Evolutionary conservation across 2,113 vertebrate genomes (phyloP).

Genomic region (Todiramphus saurophagus): DNA sequence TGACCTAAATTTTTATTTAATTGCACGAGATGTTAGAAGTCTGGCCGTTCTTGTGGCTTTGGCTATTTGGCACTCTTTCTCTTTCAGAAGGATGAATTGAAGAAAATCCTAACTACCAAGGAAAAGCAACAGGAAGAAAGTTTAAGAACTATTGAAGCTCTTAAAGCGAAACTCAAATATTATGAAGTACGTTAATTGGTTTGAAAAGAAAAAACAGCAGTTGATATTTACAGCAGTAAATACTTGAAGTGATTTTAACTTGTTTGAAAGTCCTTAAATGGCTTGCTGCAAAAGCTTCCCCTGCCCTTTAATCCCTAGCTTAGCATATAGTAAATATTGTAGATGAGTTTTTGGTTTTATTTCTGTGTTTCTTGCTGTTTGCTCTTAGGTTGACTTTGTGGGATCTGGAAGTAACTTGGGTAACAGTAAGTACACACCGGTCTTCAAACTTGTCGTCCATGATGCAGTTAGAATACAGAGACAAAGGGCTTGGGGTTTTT

Average conservation of each 20-base stretch:
- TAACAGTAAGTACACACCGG: slow-evolving; percentile 59
- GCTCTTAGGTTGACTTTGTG: slow-evolving; percentile 67
- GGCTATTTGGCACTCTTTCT: neutral
- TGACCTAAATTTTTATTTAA: too few relatives aligned
- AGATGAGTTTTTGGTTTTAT: neutral
- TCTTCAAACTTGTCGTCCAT: neutral
- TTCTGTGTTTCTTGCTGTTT: neutral
- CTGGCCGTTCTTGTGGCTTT: neutral
- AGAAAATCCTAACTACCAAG: slow-evolving; percentile 78
- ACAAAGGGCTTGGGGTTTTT: too few relatives aligned
- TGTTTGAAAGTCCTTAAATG: neutral
- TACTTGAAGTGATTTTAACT: neutral
- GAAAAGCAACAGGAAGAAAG: slow-evolving; percentile 91
- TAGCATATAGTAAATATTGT: neutral
- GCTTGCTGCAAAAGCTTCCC: neutral
- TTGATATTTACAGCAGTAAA: neutral
- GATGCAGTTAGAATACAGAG: neutral
- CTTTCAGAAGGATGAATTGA: slow-evolving; percentile 87
- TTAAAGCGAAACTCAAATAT: slow-evolving; percentile 87
- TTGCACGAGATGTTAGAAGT: neutral
- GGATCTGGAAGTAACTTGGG: slow-evolving; percentile 65
- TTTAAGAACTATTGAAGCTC: slow-evolving; percentile 82
- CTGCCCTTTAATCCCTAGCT: neutral
- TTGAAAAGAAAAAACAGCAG: neutral
- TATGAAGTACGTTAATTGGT: slow-evolving; percentile 79